phyloP scores from a whole-genome alignment of 2,797 vertebrate species.

The Neosilurus hyrtlii region DNA sequence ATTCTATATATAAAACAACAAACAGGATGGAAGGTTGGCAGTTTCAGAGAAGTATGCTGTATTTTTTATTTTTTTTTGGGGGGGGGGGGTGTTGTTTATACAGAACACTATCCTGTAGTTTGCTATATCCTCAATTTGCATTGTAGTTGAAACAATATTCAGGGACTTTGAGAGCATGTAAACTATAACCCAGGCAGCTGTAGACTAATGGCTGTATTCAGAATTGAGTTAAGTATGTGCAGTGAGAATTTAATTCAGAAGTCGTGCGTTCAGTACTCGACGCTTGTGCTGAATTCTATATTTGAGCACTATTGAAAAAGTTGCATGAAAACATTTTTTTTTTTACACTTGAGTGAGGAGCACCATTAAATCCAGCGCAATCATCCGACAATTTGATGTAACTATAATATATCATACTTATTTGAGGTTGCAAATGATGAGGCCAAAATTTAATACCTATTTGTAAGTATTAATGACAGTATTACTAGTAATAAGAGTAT shows the following conservation, averaged over 20 bases:
- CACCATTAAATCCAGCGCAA: not conserved
- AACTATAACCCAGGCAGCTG: not conserved
- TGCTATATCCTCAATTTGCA: not conserved
- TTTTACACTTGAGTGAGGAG: not conserved
- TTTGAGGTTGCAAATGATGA: not conserved
- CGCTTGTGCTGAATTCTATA: no score
- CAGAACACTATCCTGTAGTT: not conserved
- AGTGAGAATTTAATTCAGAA: not conserved
- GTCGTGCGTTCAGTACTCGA: not conserved
- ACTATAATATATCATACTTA: not conserved
- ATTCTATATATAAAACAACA: not conserved
- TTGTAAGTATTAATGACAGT: no score
- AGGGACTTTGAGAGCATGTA: not conserved
- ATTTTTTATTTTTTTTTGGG: not conserved
- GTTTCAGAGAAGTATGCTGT: not conserved
- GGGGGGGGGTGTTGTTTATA: no score
- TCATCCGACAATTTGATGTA: not conserved
- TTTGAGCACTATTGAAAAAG: not conserved
- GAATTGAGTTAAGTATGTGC: not conserved
- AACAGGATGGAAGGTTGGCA: not conserved
- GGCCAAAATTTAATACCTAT: not conserved
- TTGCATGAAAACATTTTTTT: not conserved
- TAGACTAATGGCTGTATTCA: constrained; percentile 18
- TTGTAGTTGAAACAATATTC: not conserved
- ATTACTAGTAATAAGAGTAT: no score